Evolutionary conservation across 1,140 invertebrate species (phyloP).

Genomic region (Proctacanthus coquilletti): DNA sequence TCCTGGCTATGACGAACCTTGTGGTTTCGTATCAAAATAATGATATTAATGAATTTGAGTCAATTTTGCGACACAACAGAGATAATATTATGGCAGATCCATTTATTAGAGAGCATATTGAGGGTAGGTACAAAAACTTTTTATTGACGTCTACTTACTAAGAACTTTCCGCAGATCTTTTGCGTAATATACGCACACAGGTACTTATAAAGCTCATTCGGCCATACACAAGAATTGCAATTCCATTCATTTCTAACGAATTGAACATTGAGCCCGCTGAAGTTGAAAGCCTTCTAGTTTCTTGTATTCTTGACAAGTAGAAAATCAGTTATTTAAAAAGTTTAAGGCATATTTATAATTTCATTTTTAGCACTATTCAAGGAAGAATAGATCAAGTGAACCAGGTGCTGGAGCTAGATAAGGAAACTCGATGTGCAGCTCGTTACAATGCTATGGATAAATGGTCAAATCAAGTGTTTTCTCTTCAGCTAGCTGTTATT

Average conservation of each 20-base stretch:
- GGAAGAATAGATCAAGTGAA: slow-evolving; percentile 95
- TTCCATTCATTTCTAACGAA: slow-evolving; percentile 95
- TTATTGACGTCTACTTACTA: background rate
- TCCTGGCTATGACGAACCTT: slow-evolving; percentile 97
- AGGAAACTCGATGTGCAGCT: slow-evolving; percentile 64
- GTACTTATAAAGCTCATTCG: slow-evolving; percentile 95
- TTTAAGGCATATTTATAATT: slow-evolving; percentile 9
- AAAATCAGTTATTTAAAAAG: slow-evolving; percentile 13
- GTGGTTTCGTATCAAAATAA: slow-evolving; percentile 98
- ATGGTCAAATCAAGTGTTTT: slow-evolving; percentile 84
- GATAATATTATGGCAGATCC: slow-evolving; percentile 99
- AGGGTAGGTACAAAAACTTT: slow-evolving; percentile 36
- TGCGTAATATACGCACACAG: slow-evolving; percentile 95
- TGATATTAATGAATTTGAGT: slow-evolving; percentile 97
- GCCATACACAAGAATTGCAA: slow-evolving; percentile 95
- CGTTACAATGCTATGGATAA: slow-evolving; percentile 89
- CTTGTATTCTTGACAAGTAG: slow-evolving; percentile 93
- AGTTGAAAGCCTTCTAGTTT: slow-evolving; percentile 94
- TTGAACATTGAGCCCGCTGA: slow-evolving; percentile 92
- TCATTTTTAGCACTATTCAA: slow-evolving; percentile 64
- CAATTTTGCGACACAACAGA: slow-evolving; percentile 86
- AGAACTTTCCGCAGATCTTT: slow-evolving; percentile 45
- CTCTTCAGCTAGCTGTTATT: slow-evolving; percentile 76
- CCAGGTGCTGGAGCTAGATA: slow-evolving; percentile 80
- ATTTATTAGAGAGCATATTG: slow-evolving; percentile 98